A percentile compares a stretch with the other conserved stretches of the same genome.
Conservation (phyloP, 2,113 vertebrate species). For the Cinclus cinclus region DNA sequence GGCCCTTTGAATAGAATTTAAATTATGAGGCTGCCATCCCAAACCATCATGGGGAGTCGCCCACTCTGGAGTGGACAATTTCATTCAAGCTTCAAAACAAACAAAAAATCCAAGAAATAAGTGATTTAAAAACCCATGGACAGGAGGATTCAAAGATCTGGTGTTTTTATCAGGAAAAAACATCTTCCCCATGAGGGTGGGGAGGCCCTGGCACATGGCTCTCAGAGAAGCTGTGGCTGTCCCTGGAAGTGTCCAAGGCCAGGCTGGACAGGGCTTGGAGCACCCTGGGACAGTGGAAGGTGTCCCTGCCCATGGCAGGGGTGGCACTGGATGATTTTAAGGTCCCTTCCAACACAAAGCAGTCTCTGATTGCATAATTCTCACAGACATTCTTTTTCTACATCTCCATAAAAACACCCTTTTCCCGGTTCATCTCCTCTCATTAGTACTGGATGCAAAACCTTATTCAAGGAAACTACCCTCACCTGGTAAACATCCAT, state of each 20-base stretch:
- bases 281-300: rapidly evolving
- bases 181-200: background rate
- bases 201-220: rapidly evolving
- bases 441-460: background rate
- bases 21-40: background rate
- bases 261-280: rapidly evolving
- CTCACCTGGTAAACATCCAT: background rate
- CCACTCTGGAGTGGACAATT: rapidly evolving
- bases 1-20: rapidly evolving
- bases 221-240: background rate
- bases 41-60: rapidly evolving
- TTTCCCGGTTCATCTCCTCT: background rate
- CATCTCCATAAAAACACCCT: background rate
- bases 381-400: background rate
- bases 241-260: background rate
- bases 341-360: background rate
- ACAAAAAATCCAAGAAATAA: background rate
- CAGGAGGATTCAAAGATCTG: background rate
- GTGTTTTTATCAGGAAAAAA: background rate
- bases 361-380: background rate
- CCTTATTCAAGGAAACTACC: background rate
- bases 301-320: background rate
- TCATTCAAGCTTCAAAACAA: background rate
- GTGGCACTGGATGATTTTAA: background rate
- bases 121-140: background rate